Conservation (phyloP, 2,888 invertebrate genomes). For the Ethmia dodecea region DNA sequence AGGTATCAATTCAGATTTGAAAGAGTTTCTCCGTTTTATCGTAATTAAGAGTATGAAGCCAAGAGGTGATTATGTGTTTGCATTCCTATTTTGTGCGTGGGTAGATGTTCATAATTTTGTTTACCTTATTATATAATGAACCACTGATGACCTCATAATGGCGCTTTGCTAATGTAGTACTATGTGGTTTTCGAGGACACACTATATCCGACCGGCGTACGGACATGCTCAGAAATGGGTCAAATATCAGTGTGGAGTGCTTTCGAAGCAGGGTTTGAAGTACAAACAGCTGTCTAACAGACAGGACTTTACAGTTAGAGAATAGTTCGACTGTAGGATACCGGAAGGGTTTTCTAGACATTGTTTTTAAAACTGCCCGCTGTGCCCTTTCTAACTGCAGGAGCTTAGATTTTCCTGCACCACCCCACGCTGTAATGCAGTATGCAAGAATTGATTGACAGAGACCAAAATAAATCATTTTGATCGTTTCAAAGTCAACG, state of each 20-base stretch:
- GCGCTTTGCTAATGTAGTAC: neutral
- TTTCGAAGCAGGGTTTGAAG: neutral
- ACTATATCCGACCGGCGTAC: neutral
- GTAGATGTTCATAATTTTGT: neutral
- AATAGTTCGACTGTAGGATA: neutral
- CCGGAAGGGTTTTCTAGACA: neutral
- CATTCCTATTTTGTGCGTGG: too few relatives aligned
- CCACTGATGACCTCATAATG: neutral
- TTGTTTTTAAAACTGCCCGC: neutral
- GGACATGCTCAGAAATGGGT: neutral
- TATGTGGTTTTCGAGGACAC: neutral
- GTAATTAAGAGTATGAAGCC: too few relatives aligned
- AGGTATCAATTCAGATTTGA: too few relatives aligned
- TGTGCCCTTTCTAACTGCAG: neutral
- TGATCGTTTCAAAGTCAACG: neutral
- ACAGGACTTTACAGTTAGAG: neutral
- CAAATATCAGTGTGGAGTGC: neutral
- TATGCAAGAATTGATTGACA: constrained; percentile 2
- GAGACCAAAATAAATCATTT: constrained; percentile 2
- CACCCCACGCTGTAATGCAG: constrained; percentile 4
- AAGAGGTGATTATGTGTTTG: too few relatives aligned
- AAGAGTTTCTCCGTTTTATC: too few relatives aligned
- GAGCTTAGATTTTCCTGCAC: neutral
- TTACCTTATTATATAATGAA: neutral
- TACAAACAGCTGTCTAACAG: neutral